phyloP scores from a whole-genome alignment of 2,797 vertebrate genomes.

The Cercopithecus hamlyni region DNA sequence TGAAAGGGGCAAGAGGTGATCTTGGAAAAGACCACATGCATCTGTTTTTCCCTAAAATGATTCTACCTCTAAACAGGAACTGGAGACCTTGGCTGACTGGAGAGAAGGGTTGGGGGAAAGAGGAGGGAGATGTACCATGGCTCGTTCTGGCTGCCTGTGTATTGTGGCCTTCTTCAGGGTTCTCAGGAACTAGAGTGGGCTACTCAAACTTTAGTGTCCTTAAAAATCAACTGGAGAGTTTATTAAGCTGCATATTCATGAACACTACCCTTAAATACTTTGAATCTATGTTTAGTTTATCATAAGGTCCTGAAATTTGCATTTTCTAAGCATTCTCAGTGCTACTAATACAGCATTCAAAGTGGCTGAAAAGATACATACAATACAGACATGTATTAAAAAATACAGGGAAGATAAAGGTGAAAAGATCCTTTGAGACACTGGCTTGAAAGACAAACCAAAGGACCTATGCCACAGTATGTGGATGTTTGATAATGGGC shows the following conservation, averaged over 20 bases:
- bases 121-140: neutral
- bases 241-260: neutral
- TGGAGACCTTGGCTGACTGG: neutral
- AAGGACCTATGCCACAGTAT: neutral
- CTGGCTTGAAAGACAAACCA: neutral
- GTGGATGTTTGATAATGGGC: neutral
- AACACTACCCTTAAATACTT: neutral
- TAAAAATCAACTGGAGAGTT: neutral
- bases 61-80: neutral
- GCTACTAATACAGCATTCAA: neutral
- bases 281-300: constrained; percentile 14
- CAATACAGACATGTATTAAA: neutral
- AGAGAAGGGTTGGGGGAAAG: neutral
- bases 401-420: neutral
- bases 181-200: neutral
- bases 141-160: neutral
- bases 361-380: neutral
- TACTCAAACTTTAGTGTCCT: neutral
- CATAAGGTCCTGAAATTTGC: neutral
- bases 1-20: neutral
- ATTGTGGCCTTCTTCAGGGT: neutral
- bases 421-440: neutral
- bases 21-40: neutral
- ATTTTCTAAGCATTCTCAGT: neutral
- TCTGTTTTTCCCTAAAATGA: neutral